phyloP scores from a whole-genome alignment of 1,140 invertebrate species.

The Scaptomyza montana region DNA sequence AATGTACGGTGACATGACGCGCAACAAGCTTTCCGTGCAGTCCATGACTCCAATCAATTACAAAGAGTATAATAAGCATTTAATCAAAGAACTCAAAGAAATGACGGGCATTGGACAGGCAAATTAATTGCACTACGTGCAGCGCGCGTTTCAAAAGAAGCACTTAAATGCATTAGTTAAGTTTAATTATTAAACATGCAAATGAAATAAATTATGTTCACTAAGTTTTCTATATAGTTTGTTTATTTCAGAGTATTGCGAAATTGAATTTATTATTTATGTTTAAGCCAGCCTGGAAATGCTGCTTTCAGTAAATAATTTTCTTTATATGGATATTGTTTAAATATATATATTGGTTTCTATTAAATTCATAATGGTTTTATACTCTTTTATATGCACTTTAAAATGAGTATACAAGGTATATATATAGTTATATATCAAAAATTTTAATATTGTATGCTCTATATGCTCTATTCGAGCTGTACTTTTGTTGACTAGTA shows the following conservation, averaged over 20 bases:
- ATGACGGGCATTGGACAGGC: conserved; percentile 85
- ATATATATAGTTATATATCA: conserved; percentile 7
- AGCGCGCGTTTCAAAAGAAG: conserved; percentile 18
- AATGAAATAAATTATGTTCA: conserved; percentile 11
- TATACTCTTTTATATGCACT: conserved; percentile 8
- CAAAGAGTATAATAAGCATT: conserved; percentile 89
- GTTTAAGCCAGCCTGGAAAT: neutral
- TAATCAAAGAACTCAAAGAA: conserved; percentile 88
- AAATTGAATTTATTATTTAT: neutral
- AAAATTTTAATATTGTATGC: conserved; percentile 1
- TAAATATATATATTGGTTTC: conserved; percentile 31
- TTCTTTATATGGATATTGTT: neutral
- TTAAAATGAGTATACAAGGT: conserved; percentile 3
- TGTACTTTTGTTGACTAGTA: conserved; percentile 37
- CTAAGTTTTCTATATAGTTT: neutral
- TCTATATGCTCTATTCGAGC: neutral
- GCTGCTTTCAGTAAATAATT: neutral
- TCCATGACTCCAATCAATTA: conserved; percentile 89
- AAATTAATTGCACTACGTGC: conserved; percentile 34
- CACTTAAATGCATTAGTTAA: conserved; percentile 13
- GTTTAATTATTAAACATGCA: conserved; percentile 11
- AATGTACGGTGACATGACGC: conserved; percentile 94
- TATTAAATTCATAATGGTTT: conserved; percentile 45
- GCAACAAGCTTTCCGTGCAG: conserved; percentile 90
- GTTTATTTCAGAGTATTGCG: neutral